Evolutionary conservation across 2,797 vertebrate species (phyloP), one percentile per base, ranked within the genome.

Genomic region (Peromyscus melanophrys): DNA sequence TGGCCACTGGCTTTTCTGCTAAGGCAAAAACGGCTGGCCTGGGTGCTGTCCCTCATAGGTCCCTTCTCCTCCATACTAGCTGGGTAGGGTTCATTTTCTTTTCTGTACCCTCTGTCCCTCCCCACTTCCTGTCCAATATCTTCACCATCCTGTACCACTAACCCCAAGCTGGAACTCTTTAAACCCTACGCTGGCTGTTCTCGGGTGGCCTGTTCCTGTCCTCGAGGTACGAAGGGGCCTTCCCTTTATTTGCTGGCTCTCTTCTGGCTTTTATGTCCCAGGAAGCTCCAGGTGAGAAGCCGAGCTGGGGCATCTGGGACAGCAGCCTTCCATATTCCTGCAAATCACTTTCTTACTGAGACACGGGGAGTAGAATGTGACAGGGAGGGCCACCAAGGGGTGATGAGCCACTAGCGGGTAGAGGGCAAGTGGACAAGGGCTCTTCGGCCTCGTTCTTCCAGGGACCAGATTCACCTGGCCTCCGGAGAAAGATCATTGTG

Each of bases 241-340:
- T 34, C 13, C 37, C 34, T 69, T 27, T 21, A 55, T 43, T 46
- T 27, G 90, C 61, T 65, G 23, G 73, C 27, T 65, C 61, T 63
- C 57, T 90, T 87, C 76, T 75, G n/a, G 77, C 67, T 63, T 83
- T 76, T 90, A 93, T 77, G 61, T 94, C 57, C 40, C 84, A 69
- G 73, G 49, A 84, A 65, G 55, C 31, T 84, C 90, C 11, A 0
- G 65, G 49, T n/a, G 3, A 3, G 77, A 65, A 88, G 57, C 69
- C 40, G 63, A 0, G 37, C 1, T 13, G 34, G 31, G 86, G 34
- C 1, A 11, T 31, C 12, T 78, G 59, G 23, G n/a, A 52, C 55
- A 6, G 37, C 52, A 59, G 46, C 37, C 11, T 29, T 29, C 12
- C 8, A 1, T 19, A 16, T 37, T 31, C 11, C 55, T 46, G 37